These are phyloP conservation scores for Ditylenchus weischeri DNA, from an alignment of 2,888 invertebrate genomes.

Conservation along the genomic window DNA sequence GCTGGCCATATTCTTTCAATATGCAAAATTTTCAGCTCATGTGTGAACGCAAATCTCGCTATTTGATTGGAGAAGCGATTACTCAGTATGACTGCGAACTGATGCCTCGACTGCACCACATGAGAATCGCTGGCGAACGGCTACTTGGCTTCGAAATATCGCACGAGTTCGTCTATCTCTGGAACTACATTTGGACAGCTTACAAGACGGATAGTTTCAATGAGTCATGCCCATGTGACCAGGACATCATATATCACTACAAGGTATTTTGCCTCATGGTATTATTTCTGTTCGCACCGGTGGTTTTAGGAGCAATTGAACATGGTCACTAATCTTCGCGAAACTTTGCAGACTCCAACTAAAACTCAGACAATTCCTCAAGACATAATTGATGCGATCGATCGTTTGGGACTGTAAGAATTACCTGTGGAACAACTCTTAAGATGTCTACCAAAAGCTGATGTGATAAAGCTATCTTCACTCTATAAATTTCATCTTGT, in stretches of 20 bases:
- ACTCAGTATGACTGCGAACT: slow-evolving; percentile 98
- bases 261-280: slow-evolving; percentile 68
- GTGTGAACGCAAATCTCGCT: slow-evolving; percentile 73
- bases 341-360: slow-evolving; percentile 91
- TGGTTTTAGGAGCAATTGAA: slow-evolving; percentile 58
- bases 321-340: slow-evolving; percentile 69
- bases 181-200: slow-evolving; percentile 97
- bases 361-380: slow-evolving; percentile 89
- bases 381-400: too few species aligned
- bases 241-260: slow-evolving; percentile 98
- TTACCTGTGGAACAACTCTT: not conserved
- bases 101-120: slow-evolving; percentile 96
- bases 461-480: too few species aligned
- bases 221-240: slow-evolving; percentile 96
- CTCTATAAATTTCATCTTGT: too few species aligned
- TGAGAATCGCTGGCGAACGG: slow-evolving; percentile 81
- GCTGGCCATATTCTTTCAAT: too few species aligned
- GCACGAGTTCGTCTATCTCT: slow-evolving; percentile 74
- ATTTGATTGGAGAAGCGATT: slow-evolving; percentile 93
- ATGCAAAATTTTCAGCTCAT: slow-evolving; percentile 56
- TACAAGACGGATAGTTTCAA: slow-evolving; percentile 96
- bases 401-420: slow-evolving; percentile 3
- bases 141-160: slow-evolving; percentile 68
- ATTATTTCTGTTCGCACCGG: not conserved
- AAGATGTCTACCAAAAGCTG: not conserved